Conservation (phyloP, 2,888 invertebrate genomes). For the Microctonus brassicae region DNA sequence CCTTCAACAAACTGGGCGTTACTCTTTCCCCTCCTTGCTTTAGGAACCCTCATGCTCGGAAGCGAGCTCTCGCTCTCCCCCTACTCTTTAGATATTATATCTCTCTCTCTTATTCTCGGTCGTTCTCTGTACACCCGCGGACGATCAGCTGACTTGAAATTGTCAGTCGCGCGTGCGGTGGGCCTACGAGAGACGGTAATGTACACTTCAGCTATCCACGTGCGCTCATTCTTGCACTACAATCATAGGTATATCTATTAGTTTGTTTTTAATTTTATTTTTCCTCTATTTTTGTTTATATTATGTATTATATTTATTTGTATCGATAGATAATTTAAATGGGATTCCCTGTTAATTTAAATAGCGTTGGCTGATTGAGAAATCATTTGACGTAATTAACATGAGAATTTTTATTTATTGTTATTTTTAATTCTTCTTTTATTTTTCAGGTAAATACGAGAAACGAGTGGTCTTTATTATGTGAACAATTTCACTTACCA, state of each 20-base stretch:
- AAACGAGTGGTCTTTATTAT: slow-evolving; percentile 89
- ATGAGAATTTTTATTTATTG: not conserved
- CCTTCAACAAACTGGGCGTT: slow-evolving; percentile 32
- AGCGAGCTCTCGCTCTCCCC: slow-evolving; percentile 38
- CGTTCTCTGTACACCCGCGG: slow-evolving; percentile 42
- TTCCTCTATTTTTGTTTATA: too few relatives aligned
- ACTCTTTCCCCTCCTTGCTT: slow-evolving; percentile 33
- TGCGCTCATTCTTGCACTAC: slow-evolving; percentile 38
- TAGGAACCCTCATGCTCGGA: slow-evolving; percentile 47
- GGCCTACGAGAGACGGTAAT: slow-evolving; percentile 41
- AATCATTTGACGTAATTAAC: too few relatives aligned
- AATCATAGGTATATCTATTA: not conserved
- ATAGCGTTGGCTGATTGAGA: too few relatives aligned
- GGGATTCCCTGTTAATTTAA: too few relatives aligned
- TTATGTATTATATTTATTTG: too few relatives aligned
- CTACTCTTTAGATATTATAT: slow-evolving; percentile 12
- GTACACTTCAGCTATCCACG: slow-evolving; percentile 42
- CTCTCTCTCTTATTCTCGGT: slow-evolving; percentile 33
- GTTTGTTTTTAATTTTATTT: too few relatives aligned
- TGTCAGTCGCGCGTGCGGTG: slow-evolving; percentile 61
- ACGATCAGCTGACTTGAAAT: slow-evolving; percentile 66
- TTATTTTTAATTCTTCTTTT: slow-evolving; percentile 32
- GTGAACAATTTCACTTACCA: slow-evolving; percentile 82
- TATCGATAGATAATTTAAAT: too few relatives aligned
- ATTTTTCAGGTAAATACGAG: slow-evolving; percentile 84